A percentile compares a stretch with the other conserved stretches of the same genome.
Conservation (phyloP, 2,888 invertebrate species). For the Pinctada fucata region DNA sequence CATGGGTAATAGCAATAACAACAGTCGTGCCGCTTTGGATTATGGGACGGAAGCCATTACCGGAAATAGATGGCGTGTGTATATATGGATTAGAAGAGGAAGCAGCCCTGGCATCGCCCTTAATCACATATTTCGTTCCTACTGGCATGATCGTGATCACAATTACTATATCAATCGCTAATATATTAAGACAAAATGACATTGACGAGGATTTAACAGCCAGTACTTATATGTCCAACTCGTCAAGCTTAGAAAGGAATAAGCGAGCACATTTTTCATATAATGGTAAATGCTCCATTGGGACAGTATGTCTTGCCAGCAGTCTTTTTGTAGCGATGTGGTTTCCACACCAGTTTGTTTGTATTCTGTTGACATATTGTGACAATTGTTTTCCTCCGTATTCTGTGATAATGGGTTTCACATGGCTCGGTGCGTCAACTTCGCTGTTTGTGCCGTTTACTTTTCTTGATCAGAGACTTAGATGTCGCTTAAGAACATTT, state of each 20-base stretch:
- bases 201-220: constrained; percentile 3
- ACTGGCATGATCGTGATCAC: constrained; percentile 2
- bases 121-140: constrained; percentile 23
- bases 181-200: constrained; percentile 4
- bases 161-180: constrained; percentile 9
- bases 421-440: constrained; percentile 25
- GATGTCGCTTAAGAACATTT: not conserved
- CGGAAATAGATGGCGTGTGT: constrained; percentile 18
- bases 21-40: constrained; percentile 25
- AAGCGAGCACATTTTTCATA: not conserved
- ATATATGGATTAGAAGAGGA: constrained; percentile 20
- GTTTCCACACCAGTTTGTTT: constrained; percentile 27
- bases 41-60: constrained; percentile 10
- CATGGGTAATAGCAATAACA: constrained; percentile 10
- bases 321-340: constrained; percentile 25
- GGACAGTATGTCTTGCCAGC: constrained; percentile 19
- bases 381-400: constrained; percentile 20
- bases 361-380: constrained; percentile 24
- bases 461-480: not conserved
- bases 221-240: not conserved
- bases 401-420: constrained; percentile 26
- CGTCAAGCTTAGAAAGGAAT: not conserved
- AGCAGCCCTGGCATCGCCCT: constrained; percentile 22
- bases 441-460: not conserved
- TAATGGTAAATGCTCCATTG: constrained; percentile 15